Evolutionary conservation across 2,797 vertebrate genomes (phyloP).

Genomic region (Ctenochaetus hawaiiensis): DNA sequence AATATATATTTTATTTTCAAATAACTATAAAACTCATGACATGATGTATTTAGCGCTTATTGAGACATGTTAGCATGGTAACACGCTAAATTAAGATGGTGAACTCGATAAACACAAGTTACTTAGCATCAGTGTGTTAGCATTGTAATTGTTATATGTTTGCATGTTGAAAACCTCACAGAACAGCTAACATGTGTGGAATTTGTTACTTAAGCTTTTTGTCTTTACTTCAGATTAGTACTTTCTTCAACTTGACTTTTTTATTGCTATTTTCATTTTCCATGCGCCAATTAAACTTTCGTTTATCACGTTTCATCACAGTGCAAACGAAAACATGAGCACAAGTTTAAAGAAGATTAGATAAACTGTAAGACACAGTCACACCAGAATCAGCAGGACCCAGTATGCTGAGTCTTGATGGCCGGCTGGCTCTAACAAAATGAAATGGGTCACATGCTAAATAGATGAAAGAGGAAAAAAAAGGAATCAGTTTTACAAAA

Average conservation of each 20-base stretch:
- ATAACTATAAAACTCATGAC: background rate
- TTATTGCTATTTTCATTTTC: no score
- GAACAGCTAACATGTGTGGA: background rate
- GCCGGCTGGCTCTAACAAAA: background rate
- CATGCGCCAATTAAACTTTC: background rate
- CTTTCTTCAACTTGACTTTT: background rate
- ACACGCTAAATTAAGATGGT: background rate
- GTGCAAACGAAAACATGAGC: background rate
- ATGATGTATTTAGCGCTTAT: background rate
- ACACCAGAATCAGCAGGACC: background rate
- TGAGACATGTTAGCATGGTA: background rate
- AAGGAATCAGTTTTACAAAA: background rate
- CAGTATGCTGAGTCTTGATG: background rate
- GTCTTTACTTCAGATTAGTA: background rate
- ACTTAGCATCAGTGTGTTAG: background rate
- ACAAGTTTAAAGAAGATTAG: no score
- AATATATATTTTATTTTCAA: background rate
- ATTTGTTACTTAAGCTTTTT: background rate
- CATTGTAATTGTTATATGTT: no score
- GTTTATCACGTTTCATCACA: background rate
- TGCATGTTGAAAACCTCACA: background rate
- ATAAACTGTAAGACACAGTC: background rate
- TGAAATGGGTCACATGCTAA: constrained; percentile 12
- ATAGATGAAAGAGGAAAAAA: constrained; percentile 5
- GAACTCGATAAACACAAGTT: background rate